Evolutionary conservation across 2,113 vertebrate genomes (phyloP).

Genomic region (Cryptotis parvus): DNA sequence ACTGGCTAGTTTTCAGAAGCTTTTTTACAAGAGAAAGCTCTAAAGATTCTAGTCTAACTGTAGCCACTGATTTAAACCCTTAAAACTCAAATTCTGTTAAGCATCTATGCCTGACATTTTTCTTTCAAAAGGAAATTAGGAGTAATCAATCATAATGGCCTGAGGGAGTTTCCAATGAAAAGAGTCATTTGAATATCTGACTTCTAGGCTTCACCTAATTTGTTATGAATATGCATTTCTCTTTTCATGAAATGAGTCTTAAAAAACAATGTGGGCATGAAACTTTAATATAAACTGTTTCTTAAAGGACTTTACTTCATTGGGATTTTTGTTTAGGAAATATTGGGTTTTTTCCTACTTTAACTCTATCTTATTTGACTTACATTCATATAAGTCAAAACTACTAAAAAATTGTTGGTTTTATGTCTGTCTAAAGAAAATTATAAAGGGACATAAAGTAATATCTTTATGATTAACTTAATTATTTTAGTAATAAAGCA

Average conservation of each 20-base stretch:
- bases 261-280: neutral
- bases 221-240: slow-evolving; percentile 70
- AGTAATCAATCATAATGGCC: slow-evolving; percentile 74
- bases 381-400: neutral
- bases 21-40: neutral
- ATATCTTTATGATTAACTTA: neutral
- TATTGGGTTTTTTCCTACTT: neutral
- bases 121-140: slow-evolving; percentile 71
- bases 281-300: neutral
- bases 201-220: slow-evolving; percentile 66
- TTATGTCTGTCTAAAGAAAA: neutral
- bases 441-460: neutral
- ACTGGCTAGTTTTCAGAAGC: neutral
- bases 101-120: slow-evolving; percentile 70
- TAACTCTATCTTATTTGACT: slow-evolving; percentile 18
- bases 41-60: slow-evolving; percentile 24
- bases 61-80: slow-evolving; percentile 50
- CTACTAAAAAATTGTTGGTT: neutral
- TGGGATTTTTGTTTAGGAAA: neutral
- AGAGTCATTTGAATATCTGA: slow-evolving; percentile 59
- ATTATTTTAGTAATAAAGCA: neutral
- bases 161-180: slow-evolving; percentile 60
- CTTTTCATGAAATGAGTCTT: slow-evolving; percentile 40
- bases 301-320: neutral
- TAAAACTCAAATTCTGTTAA: slow-evolving; percentile 62